Percentiles rank a stretch among this genome's conserved stretches.
These are phyloP conservation scores for Petrocephalus schoutedeni DNA, from an alignment of 2,797 vertebrate species.

Conservation along the genomic window DNA sequence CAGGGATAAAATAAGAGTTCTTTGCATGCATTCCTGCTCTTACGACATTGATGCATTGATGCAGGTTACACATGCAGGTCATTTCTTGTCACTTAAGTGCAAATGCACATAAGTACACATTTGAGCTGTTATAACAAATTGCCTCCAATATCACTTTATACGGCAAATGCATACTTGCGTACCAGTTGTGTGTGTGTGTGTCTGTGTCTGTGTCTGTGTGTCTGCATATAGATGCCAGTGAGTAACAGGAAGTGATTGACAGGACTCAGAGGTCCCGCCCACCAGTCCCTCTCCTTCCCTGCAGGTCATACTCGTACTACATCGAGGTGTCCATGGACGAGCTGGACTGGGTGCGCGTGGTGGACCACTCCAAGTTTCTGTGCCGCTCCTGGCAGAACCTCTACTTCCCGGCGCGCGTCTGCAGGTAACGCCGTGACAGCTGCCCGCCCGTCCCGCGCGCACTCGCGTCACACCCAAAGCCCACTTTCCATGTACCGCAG, in stretches of 20 bases:
- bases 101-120: background rate
- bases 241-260: background rate
- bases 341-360: constrained; percentile 92
- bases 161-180: background rate
- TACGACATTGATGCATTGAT: background rate
- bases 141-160: background rate
- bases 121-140: background rate
- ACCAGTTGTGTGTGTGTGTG: background rate
- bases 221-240: background rate
- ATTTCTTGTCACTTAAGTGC: background rate
- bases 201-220: background rate
- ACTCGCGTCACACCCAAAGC: background rate
- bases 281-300: background rate
- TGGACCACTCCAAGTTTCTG: constrained; percentile 87
- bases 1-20: background rate
- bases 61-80: background rate
- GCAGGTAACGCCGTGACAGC: constrained; percentile 66
- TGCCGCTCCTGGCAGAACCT: constrained; percentile 97
- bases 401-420: constrained; percentile 85
- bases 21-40: background rate
- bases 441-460: background rate
- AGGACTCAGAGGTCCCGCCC: background rate
- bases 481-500: constrained; percentile 51
- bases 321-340: constrained; percentile 98
- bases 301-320: constrained; percentile 94